Evolutionary conservation across 1,140 invertebrate species (phyloP).

Genomic region (Saxidomus purpurata): DNA sequence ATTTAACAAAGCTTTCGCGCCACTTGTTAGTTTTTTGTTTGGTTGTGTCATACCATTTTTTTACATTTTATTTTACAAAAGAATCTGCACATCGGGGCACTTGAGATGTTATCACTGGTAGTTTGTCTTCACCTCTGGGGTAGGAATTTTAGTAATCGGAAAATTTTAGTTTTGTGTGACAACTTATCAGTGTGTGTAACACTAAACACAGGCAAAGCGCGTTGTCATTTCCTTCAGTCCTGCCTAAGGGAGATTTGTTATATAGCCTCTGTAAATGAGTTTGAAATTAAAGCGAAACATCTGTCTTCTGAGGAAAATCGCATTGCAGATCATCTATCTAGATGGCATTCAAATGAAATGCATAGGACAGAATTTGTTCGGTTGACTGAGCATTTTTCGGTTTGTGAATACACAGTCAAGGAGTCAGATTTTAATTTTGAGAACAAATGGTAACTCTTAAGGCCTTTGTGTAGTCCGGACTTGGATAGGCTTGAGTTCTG

Average conservation of each 20-base stretch:
- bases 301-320: too few relatives aligned
- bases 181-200: neutral
- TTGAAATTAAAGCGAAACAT: too few relatives aligned
- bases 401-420: neutral
- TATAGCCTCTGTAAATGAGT: neutral
- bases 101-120: slow-evolving; percentile 14
- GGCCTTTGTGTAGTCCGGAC: neutral
- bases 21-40: too few relatives aligned
- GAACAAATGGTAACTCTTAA: neutral
- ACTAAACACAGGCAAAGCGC: neutral
- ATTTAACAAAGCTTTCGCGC: too few relatives aligned
- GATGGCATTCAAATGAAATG: neutral
- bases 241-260: slow-evolving; percentile 18
- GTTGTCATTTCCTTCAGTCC: neutral
- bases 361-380: too few relatives aligned
- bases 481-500: neutral
- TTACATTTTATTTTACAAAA: neutral
- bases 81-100: neutral
- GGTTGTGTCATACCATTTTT: too few relatives aligned
- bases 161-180: slow-evolving; percentile 17
- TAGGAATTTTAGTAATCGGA: neutral
- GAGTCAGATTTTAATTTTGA: too few relatives aligned
- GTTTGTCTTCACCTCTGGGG: neutral
- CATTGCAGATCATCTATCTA: neutral
- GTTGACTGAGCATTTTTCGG: too few relatives aligned